Evolutionary conservation across 2,113 vertebrate species (phyloP).

Genomic region (Sturnus vulgaris): DNA sequence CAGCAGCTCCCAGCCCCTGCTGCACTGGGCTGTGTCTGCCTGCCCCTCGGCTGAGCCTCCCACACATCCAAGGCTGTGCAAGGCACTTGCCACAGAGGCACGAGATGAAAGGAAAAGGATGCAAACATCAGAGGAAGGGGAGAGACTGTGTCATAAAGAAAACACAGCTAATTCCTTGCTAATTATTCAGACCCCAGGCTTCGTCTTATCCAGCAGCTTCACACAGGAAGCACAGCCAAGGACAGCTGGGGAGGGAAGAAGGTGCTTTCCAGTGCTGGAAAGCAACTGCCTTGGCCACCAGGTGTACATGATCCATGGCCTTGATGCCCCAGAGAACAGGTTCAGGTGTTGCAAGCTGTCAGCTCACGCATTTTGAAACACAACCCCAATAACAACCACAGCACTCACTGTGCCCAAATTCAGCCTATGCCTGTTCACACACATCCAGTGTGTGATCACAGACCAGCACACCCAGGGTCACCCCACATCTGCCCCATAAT

Average conservation of each 20-base stretch:
- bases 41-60: neutral
- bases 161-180: constrained; percentile 4
- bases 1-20: neutral
- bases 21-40: neutral
- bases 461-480: neutral
- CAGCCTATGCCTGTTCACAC: neutral
- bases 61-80: neutral
- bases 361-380: neutral
- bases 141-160: neutral
- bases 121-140: neutral
- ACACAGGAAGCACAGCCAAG: neutral
- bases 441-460: neutral
- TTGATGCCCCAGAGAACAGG: neutral
- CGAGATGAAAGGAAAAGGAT: neutral
- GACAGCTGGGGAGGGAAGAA: neutral
- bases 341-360: neutral
- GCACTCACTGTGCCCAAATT: neutral
- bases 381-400: neutral
- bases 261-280: neutral
- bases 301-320: accelerated
- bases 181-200: constrained; percentile 42
- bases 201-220: neutral
- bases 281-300: neutral
- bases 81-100: neutral
- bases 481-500: neutral